Percentiles rank a stretch among this genome's conserved stretches.
These are phyloP conservation scores for Tupiocoris notatus DNA, from an alignment of 2,888 invertebrate genomes.

Conservation along the genomic window DNA sequence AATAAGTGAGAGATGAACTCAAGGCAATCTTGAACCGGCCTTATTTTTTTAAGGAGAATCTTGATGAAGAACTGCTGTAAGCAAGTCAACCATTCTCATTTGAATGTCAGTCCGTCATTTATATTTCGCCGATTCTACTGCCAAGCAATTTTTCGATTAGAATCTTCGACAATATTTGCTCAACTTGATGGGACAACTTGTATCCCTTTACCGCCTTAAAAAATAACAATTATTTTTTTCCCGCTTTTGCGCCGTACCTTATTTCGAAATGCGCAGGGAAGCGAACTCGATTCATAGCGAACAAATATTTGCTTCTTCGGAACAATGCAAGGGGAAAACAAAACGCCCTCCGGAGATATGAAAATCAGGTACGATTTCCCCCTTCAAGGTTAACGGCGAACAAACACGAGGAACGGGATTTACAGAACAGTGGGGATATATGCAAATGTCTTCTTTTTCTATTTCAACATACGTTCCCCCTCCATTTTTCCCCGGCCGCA, in stretches of 20 bases:
- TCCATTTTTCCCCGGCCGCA: neutral
- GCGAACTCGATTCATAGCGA: neutral
- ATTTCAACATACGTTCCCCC: neutral
- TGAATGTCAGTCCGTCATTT: too few species aligned
- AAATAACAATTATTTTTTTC: neutral
- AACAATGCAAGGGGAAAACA: neutral
- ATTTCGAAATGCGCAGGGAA: neutral
- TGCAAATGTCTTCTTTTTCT: neutral
- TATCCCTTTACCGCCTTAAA: too few species aligned
- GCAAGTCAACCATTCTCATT: too few species aligned
- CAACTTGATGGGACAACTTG: too few species aligned
- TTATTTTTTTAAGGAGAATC: too few species aligned
- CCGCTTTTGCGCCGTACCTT: neutral
- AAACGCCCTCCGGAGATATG: constrained; percentile 13
- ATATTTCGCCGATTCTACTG: too few species aligned
- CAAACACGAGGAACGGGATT: constrained; percentile 9
- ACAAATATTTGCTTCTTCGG: neutral
- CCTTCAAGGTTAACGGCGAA: constrained; percentile 24
- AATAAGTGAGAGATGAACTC: too few species aligned
- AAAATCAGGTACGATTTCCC: constrained; percentile 28
- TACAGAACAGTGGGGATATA: neutral
- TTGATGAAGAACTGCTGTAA: too few species aligned
- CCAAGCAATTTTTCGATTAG: too few species aligned
- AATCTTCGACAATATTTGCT: too few species aligned
- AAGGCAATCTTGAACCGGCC: too few species aligned